phyloP scores from a whole-genome alignment of 2,888 invertebrate species.

The Smittia sp. region DNA sequence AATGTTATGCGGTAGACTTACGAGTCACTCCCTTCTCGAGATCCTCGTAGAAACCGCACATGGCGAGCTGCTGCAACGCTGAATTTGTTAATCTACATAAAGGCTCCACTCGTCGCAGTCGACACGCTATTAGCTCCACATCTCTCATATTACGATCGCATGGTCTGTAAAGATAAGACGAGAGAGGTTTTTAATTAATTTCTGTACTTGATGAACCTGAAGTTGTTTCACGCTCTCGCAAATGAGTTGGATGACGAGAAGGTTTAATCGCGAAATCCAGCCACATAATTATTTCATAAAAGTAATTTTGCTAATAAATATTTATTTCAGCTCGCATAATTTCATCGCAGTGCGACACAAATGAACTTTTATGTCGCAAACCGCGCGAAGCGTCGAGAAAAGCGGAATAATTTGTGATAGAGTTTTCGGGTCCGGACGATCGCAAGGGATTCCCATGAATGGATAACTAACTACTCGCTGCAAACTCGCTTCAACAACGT shows the following conservation, averaged over 20 bases:
- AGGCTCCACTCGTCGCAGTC: slow-evolving; percentile 62
- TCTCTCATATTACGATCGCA: slow-evolving; percentile 70
- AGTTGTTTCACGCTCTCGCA: too few species aligned
- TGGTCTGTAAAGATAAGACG: slow-evolving; percentile 56
- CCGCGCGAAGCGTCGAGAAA: neutral
- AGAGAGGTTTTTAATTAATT: slow-evolving; percentile 2
- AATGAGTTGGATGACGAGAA: too few species aligned
- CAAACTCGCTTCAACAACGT: neutral
- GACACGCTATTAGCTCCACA: slow-evolving; percentile 68
- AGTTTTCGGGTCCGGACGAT: neutral
- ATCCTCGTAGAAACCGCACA: slow-evolving; percentile 74
- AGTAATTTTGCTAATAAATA: neutral
- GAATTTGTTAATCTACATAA: slow-evolving; percentile 64
- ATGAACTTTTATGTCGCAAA: slow-evolving; percentile 1
- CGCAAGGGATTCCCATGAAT: neutral
- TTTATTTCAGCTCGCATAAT: neutral
- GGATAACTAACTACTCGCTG: neutral
- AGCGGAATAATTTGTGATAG: neutral
- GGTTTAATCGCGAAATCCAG: neutral
- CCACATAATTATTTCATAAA: neutral
- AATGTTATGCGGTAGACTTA: slow-evolving; percentile 57
- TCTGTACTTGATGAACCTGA: neutral
- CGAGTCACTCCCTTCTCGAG: slow-evolving; percentile 73
- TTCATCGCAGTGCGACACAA: neutral
- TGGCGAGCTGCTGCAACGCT: slow-evolving; percentile 69